Evolutionary conservation across 2,797 vertebrate genomes (phyloP).

Genomic region (Clarias laeviceps): DNA sequence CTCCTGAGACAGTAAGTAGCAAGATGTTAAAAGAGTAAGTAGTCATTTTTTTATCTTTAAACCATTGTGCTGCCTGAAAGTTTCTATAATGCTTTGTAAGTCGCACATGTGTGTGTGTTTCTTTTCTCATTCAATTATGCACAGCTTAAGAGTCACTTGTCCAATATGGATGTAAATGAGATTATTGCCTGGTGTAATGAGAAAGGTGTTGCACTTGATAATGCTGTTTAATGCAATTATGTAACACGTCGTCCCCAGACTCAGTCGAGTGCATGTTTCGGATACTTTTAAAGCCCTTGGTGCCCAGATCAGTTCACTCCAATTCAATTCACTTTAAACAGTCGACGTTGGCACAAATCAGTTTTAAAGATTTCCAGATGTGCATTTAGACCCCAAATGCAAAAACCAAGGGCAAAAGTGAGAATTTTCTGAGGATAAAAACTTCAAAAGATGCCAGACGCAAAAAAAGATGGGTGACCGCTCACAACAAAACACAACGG

Average conservation of each 20-base stretch:
- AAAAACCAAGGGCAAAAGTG: background rate
- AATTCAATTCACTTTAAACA: background rate
- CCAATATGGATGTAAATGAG: background rate
- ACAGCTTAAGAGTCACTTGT: background rate
- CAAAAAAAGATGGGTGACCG: background rate
- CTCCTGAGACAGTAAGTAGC: background rate
- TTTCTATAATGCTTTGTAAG: background rate
- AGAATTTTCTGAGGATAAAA: background rate
- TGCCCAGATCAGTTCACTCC: background rate
- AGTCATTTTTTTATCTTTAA: background rate
- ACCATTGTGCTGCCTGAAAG: constrained; percentile 4
- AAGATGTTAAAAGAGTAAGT: background rate
- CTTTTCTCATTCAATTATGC: background rate
- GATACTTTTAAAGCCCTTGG: background rate
- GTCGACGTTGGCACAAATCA: background rate
- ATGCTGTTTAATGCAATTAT: background rate
- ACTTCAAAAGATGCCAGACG: background rate
- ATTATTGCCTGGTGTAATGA: constrained; percentile 7
- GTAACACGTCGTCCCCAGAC: background rate
- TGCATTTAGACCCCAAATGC: background rate
- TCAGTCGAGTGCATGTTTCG: background rate
- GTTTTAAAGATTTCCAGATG: background rate
- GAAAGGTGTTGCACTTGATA: background rate
- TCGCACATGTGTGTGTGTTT: background rate
- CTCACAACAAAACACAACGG: background rate